Percentiles rank a stretch among this genome's conserved stretches.
Evolutionary conservation across 2,113 vertebrate genomes (phyloP).

Genomic region (Acrocephalus arundinaceus): DNA sequence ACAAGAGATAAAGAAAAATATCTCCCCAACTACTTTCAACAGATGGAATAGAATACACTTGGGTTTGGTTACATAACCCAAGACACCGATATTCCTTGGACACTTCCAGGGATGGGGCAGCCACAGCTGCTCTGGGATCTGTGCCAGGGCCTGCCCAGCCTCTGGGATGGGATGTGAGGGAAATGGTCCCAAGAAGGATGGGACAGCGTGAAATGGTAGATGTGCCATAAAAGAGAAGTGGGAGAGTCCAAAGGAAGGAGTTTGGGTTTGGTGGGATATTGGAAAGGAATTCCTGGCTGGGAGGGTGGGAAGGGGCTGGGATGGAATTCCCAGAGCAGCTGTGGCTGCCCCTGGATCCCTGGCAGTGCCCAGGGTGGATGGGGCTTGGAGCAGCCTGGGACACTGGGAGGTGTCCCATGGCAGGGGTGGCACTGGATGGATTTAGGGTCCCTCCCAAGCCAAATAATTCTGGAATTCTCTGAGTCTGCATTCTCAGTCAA

Average conservation of each 20-base stretch:
- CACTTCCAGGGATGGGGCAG: not conserved
- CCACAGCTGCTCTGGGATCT: not conserved
- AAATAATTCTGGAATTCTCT: not conserved
- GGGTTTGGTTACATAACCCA: too few species aligned
- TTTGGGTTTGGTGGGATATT: not conserved
- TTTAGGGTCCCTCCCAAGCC: not conserved
- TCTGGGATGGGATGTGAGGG: not conserved
- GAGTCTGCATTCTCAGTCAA: not conserved
- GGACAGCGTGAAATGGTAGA: not conserved
- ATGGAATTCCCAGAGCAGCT: not conserved
- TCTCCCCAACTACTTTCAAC: too few species aligned
- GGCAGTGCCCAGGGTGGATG: accelerated
- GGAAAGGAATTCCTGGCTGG: not conserved
- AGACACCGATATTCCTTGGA: not conserved
- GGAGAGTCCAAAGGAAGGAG: not conserved
- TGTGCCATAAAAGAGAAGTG: not conserved
- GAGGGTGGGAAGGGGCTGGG: not conserved
- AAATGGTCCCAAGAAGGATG: not conserved
- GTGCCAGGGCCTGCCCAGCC: not conserved
- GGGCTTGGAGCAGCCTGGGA: not conserved
- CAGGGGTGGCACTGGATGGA: accelerated
- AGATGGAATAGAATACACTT: too few species aligned
- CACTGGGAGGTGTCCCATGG: not conserved
- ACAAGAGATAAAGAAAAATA: too few species aligned
- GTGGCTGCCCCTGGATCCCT: not conserved